Conservation (phyloP, 2,888 invertebrate genomes). For the Lacanobia oleracea region DNA sequence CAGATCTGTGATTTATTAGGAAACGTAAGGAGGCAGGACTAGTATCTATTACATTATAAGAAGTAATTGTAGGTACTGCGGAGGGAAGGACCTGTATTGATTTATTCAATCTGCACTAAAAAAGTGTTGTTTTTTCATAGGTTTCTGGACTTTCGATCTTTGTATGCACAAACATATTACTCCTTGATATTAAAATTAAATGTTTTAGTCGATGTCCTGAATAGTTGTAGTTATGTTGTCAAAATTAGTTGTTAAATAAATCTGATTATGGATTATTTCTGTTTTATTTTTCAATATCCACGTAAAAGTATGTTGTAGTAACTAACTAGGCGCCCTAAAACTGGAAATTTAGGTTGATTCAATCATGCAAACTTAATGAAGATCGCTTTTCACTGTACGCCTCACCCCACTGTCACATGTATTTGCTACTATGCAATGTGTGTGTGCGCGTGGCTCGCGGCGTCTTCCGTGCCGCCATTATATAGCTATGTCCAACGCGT, state of each 20-base stretch:
- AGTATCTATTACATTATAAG: constrained; percentile 65
- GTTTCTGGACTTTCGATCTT: constrained; percentile 22
- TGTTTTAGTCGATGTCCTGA: constrained; percentile 31
- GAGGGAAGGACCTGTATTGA: constrained; percentile 17
- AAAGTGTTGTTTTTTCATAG: constrained; percentile 23
- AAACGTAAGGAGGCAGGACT: constrained; percentile 39
- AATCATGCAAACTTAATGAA: too few relatives aligned
- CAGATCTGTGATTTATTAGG: constrained; percentile 85
- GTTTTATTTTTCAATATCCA: constrained; percentile 3
- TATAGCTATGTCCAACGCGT: background rate
- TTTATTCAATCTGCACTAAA: constrained; percentile 21
- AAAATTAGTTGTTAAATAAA: constrained; percentile 57
- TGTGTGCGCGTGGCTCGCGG: too few relatives aligned
- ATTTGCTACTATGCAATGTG: too few relatives aligned
- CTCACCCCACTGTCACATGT: too few relatives aligned
- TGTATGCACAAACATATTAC: constrained; percentile 36
- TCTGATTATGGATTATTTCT: constrained; percentile 26
- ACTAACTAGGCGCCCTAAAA: background rate
- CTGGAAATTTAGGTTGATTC: too few relatives aligned
- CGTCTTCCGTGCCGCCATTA: too few relatives aligned
- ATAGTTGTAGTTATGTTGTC: constrained; percentile 58
- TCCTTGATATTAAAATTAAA: constrained; percentile 20
- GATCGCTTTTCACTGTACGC: too few relatives aligned
- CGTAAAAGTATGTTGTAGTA: background rate
- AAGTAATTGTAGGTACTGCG: constrained; percentile 64